These are phyloP conservation scores for Limnephilus rhombicus DNA, from an alignment of 2,888 invertebrate genomes.

Conservation along the genomic window DNA sequence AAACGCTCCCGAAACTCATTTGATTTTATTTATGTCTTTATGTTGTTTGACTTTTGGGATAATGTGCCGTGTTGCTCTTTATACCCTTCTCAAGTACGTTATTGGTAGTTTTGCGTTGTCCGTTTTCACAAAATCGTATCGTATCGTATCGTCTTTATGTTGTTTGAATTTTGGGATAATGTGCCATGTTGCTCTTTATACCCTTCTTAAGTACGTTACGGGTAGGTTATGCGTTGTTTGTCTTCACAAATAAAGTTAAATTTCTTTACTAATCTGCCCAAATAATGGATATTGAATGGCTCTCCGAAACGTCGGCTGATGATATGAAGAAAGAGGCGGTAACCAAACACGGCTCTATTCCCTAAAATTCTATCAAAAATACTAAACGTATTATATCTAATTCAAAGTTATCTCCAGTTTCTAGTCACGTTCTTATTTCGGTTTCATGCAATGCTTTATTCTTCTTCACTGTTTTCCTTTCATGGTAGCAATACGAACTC, in stretches of 20 bases:
- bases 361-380: not conserved
- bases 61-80: no score
- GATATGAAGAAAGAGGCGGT: not conserved
- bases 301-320: not conserved
- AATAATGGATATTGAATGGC: no score
- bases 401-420: not conserved
- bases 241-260: no score
- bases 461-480: not conserved
- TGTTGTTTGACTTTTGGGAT: not conserved
- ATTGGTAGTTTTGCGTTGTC: no score
- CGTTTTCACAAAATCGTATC: no score
- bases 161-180: not conserved
- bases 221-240: no score
- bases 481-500: not conserved
- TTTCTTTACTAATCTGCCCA: no score
- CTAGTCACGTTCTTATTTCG: not conserved
- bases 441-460: not conserved
- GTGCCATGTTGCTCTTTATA: no score
- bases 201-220: not conserved
- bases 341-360: not conserved
- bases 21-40: not conserved
- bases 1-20: not conserved
- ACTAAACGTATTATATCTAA: not conserved
- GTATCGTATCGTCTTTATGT: no score
- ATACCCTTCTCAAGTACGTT: not conserved